These are phyloP conservation scores for Drosophila insularis DNA, from an alignment of 1,140 invertebrate genomes.

Conservation along the genomic window DNA sequence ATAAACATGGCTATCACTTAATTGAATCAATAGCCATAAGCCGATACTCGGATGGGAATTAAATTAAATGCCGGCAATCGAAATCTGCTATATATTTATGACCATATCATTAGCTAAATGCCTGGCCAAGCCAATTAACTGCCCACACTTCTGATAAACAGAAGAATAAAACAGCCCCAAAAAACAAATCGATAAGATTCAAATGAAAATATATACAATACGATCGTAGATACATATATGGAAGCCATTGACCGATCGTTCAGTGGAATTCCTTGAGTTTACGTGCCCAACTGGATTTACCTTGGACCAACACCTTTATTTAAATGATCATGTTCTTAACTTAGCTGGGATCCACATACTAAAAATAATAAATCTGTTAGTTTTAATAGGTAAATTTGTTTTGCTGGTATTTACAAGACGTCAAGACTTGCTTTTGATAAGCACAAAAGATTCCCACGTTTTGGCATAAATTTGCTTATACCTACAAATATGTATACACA, in stretches of 20 bases:
- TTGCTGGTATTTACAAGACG: conserved; percentile 3
- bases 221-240: not conserved
- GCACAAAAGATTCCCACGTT: conserved; percentile 8
- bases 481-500: not conserved
- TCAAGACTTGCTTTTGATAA: conserved; percentile 11
- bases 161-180: not conserved
- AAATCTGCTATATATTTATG: conserved; percentile 63
- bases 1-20: conserved; percentile 4
- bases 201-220: not conserved
- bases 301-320: conserved; percentile 3
- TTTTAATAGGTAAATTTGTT: not conserved
- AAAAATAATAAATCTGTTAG: not conserved
- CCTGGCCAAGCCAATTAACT: conserved; percentile 12
- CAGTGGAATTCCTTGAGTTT: conserved; percentile 1
- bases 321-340: conserved; percentile 1
- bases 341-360: not conserved
- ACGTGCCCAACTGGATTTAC: not conserved
- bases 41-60: conserved; percentile 46
- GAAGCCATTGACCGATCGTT: conserved; percentile 2
- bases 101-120: conserved; percentile 45
- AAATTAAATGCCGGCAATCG: conserved; percentile 68
- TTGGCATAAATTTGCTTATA: conserved; percentile 11
- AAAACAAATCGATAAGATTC: not conserved
- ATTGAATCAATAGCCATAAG: conserved; percentile 66
- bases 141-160: conserved; percentile 6